Conservation (phyloP, 1,140 invertebrate species). For the Vanessa atalanta region DNA sequence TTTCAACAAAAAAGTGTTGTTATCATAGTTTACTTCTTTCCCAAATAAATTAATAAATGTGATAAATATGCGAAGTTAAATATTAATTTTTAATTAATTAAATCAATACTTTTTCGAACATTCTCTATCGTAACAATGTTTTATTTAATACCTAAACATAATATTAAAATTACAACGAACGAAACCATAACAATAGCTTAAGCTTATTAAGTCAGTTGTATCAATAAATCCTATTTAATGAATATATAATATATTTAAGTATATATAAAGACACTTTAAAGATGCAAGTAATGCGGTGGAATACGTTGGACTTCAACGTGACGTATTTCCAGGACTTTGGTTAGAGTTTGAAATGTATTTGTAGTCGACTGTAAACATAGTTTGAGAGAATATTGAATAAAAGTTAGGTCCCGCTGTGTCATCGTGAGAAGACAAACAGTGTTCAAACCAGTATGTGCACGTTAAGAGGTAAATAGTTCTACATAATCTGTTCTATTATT, state of each 20-base stretch:
- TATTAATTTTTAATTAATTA: no score
- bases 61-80: no score
- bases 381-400: background rate
- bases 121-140: no score
- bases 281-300: background rate
- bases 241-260: no score
- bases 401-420: background rate
- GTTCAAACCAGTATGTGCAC: conserved; percentile 2
- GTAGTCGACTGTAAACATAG: background rate
- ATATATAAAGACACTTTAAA: no score
- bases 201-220: background rate
- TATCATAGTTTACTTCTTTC: no score
- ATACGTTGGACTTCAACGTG: background rate
- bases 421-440: conserved; percentile 10
- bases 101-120: no score
- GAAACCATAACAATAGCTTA: conserved; percentile 2
- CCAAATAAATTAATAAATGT: no score
- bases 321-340: background rate
- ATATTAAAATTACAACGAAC: background rate
- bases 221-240: background rate
- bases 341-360: background rate
- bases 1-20: no score
- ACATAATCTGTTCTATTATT: background rate
- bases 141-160: background rate
- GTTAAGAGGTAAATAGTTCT: background rate